Evolutionary conservation across 2,113 vertebrate genomes (phyloP), one percentile per base, ranked within the genome.

Genomic region (Coryphaenoides rupestris): DNA sequence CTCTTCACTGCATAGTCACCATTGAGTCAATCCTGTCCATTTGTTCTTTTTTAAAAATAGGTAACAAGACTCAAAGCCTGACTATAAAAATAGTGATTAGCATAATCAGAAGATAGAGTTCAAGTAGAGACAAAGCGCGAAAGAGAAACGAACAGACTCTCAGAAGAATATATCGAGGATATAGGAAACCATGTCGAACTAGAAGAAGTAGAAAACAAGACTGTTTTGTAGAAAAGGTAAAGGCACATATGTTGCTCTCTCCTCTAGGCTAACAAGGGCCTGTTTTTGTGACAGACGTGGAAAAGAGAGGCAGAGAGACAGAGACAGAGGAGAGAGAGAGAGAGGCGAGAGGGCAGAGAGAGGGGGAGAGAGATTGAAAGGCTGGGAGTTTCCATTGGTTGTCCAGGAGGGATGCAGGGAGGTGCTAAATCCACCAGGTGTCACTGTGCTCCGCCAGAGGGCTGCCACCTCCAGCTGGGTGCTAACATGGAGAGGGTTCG

Each of bases 1-100:
- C 33, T 9, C 33, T 40, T 40, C 33, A 63, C 71, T 81, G 83
- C 83, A 79, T 81, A 79, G 78, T 72, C 61, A 74, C 57, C 65
- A 63, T 72, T 55, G 7, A 46, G 47, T 24, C 52, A 58, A 56
- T 40, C 12, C 33, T 40, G 33, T 12, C 33, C n/a, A n/a, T n/a
- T n/a, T 9, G 9, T 40, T 40, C 33, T 10, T 40, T 12, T 40
- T 40, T 40, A 12, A 7, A 33, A 40, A 7, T 7, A 40, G 33
- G 33, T 13, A 40, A 40, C 33, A 2, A 40, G 33, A 22, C 57
- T 58, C 10, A 54, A 26, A 5, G 22, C 40, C 58, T 22, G 19
- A n/a, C 45, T 7, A n/a, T 57, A 52, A 40, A 62, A 60, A 55
- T 21, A 23, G 21, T 6, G 16, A 4, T 47, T 47, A 60, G 19